Conservation (phyloP, 2,113 vertebrate species). For the Hemicordylus capensis region DNA sequence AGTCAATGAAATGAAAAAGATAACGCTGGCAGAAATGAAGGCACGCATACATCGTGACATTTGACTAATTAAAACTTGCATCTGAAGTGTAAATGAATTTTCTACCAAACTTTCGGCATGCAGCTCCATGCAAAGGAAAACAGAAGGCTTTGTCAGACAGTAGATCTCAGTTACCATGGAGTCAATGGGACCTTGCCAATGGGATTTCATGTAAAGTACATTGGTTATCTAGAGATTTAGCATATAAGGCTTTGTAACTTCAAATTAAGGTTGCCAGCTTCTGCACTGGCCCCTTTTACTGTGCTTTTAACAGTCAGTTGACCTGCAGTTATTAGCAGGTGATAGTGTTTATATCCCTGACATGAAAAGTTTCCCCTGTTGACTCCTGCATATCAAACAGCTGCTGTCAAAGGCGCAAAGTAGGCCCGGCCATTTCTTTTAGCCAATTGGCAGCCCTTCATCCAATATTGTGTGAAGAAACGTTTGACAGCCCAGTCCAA, state of each 20-base stretch:
- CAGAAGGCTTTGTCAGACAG: not conserved
- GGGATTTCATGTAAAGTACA: not conserved
- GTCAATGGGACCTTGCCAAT: not conserved
- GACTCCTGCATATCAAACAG: not conserved
- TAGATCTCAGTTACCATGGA: not conserved
- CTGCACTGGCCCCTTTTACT: not conserved
- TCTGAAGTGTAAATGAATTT: not conserved
- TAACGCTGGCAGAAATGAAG: not conserved
- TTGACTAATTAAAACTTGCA: not conserved
- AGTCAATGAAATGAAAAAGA: not conserved
- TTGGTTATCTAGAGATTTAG: not conserved
- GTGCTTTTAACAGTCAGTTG: not conserved
- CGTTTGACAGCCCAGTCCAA: not conserved
- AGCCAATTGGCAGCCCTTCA: not conserved
- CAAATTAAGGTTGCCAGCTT: not conserved
- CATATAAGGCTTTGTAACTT: not conserved
- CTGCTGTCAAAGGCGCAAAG: not conserved
- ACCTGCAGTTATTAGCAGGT: not conserved
- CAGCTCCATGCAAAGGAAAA: not conserved
- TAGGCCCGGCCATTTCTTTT: not conserved
- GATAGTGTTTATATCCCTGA: not conserved
- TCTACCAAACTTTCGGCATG: not conserved
- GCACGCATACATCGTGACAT: not conserved
- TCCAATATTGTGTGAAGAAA: not conserved
- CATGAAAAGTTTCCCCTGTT: not conserved